Evolutionary conservation across 1,140 invertebrate species (phyloP), one percentile per base, ranked within the genome.

Genomic region (Choristoneura fumiferana): DNA sequence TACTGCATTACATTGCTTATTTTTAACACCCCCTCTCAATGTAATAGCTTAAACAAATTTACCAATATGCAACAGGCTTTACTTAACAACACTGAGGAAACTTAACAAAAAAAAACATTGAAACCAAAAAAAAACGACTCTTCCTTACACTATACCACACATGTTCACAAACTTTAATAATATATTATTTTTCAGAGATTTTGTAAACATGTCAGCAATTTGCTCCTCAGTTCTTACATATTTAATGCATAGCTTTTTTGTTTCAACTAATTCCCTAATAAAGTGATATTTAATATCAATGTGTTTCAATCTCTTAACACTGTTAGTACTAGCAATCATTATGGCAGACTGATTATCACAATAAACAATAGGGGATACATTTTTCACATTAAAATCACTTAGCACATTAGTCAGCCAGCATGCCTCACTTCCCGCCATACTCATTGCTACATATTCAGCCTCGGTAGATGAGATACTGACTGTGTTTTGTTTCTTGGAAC

Each of bases 251-350:
- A 76, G 55, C 22, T 65, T 69, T 40, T 58, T 54, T 22, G 57
- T 36, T 53, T 69, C 70, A 59, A 75, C 45, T 29, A 70, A 63
- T 8, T 73, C 73, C 53, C 63, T 72, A 17, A 70, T 29, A 63
- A 63, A 76, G 54, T 76, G 73, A 15, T 63, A 72, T 36, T 61
- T 60, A 18, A 71, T 76, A 58, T 75, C 67, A 15, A 73, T 53
- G 61, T 73, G 67, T 49, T 76, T 76, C 29, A 76, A 57, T 10
- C 69, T 17, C 57, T 76, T 76, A 18, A 71, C 40, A 56, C 43
- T 57, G 1, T 73, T 66, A 52, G 70, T 39, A 13, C 13, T 39
- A 1, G 37, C 37, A 39, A 12, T 12, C 37, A 39, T 39, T 39
- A 39, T 39, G 12, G 37, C 37, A 39, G 10, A 4, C 13, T 39